Base-by-base conservation (phyloP, 1,140 invertebrate species). In the Sitophilus oryzae region DNA sequence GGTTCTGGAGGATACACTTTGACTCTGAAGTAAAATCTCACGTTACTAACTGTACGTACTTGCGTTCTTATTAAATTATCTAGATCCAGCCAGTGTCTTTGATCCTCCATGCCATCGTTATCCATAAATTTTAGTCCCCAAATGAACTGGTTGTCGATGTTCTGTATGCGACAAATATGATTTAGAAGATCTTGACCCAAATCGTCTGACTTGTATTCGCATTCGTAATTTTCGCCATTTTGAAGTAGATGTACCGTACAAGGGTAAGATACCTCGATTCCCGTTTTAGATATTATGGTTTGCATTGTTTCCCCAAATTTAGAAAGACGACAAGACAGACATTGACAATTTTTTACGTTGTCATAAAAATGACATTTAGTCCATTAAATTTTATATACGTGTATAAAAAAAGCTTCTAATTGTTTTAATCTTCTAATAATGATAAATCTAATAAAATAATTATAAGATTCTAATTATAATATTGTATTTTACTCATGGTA, bases 1-100 rank as follows among this genome's bases (percentile, higher is more conserved):
- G 59, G 59, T 36, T 61, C 42, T 3, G 51, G 59, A 9, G 59
- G 54, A 36, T 54, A 57, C 8, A 57, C 50, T 25, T 61, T 61
- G 3, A 51, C 37, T 43, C 59, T 47, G 15, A 61, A 61, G 10
- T 57, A 52, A 18, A 54, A 54, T 10, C 55, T 21, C 1, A 47
- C 41, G 4, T 44, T 41, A 14, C 46, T 45, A 9, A 52, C 22
- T 6, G 53, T 38, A 16, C 47, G 53, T 14, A 61, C 42, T 44
- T 61, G 59, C 2, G 34, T 21, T 18, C 40, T 43, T 9, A 61
- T 55, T n/a, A 60, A 35, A 18, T 54, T 50, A 15, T 51, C 14
- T 30, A 46, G 20, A 10, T 60, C 59, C 15, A 61, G 45, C 54
- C 55, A 61, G 19, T 54, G 43, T 35, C 50, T 40, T 11, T 57